Conservation (phyloP, 1,140 invertebrate genomes). For the Caenorhabditis tropicalis region DNA sequence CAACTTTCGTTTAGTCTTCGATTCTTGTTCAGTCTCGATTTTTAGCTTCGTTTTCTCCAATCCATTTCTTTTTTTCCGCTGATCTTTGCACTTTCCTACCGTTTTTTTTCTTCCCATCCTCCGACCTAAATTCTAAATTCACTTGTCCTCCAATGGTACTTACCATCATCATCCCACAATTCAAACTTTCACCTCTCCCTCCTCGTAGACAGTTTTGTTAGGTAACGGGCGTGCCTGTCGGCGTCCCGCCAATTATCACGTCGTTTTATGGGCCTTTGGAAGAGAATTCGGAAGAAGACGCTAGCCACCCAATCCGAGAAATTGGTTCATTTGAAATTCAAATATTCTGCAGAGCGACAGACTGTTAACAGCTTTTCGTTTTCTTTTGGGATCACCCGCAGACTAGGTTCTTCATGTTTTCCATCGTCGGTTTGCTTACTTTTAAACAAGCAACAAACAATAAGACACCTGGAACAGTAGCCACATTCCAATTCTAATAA, state of each 20-base stretch:
- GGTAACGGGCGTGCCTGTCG: constrained; percentile 9
- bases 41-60: no score
- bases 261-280: constrained; percentile 10
- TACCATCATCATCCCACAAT: not conserved
- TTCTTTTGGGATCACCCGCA: not conserved
- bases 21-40: no score
- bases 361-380: no score
- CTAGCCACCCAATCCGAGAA: not conserved
- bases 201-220: not conserved
- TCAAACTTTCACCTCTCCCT: constrained; percentile 16
- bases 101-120: no score
- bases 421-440: no score
- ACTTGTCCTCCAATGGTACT: not conserved
- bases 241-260: constrained; percentile 38
- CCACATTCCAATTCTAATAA: not conserved
- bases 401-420: not conserved
- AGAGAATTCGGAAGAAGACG: not conserved
- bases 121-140: not conserved
- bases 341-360: not conserved
- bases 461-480: no score
- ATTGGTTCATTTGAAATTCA: constrained; percentile 28
- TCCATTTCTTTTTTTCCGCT: not conserved
- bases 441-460: no score
- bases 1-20: not conserved
- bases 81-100: no score